Percentiles rank a stretch among this genome's conserved stretches.
These are phyloP conservation scores for Hippocampus mohnikei DNA, from an alignment of 2,113 vertebrate genomes.

Conservation along the genomic window DNA sequence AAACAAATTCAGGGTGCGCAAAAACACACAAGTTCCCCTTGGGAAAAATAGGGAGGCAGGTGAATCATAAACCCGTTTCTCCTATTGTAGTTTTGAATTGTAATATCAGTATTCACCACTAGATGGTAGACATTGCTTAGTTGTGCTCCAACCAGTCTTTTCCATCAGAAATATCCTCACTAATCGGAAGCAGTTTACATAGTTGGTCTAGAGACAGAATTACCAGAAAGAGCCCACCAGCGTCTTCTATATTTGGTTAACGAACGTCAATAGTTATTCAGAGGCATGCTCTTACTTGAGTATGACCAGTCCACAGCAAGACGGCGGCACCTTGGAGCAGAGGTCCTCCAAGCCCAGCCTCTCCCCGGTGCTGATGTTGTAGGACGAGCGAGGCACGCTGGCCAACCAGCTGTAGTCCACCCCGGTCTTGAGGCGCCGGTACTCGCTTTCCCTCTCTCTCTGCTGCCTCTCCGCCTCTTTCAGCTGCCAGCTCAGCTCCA, in stretches of 20 bases:
- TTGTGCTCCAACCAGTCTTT: no score
- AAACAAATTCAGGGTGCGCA: conserved; percentile 26
- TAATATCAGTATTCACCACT: no score
- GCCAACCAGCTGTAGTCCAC: conserved; percentile 98
- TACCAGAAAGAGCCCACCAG: no score
- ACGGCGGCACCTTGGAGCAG: conserved; percentile 85
- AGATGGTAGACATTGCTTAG: no score
- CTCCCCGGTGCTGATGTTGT: conserved; percentile 83
- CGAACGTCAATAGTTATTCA: no score
- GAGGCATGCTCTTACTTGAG: conserved; percentile 75
- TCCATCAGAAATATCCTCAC: no score
- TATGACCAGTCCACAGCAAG: conserved; percentile 88
- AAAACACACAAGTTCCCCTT: background rate
- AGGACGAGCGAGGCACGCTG: conserved; percentile 75
- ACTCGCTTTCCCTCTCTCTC: conserved; percentile 78
- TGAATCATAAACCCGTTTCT: no score
- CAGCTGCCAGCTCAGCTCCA: conserved; percentile 90
- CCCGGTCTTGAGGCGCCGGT: conserved; percentile 79
- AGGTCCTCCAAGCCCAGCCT: conserved; percentile 86
- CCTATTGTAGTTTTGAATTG: no score
- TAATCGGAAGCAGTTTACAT: no score
- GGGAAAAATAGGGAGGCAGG: no score
- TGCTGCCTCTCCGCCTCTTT: conserved; percentile 87
- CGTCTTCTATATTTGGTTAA: no score
- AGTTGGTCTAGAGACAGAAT: no score